These are phyloP conservation scores for Leptopterna dolabrata DNA, from an alignment of 2,888 invertebrate species.

Conservation along the genomic window DNA sequence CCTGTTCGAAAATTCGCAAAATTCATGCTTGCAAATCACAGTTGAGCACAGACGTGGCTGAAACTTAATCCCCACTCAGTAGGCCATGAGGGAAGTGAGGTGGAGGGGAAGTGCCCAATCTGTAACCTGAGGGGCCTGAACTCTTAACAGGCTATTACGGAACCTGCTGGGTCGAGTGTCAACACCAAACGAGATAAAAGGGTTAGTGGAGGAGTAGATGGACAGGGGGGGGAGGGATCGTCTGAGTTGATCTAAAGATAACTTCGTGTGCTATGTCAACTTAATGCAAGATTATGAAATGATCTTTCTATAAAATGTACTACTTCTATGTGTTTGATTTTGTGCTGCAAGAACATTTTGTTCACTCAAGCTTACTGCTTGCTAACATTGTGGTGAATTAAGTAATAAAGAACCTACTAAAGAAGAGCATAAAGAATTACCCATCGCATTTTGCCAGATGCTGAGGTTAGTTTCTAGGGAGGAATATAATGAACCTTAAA, in stretches of 20 bases:
- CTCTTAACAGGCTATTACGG: conserved; percentile 11
- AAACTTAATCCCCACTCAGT: not conserved
- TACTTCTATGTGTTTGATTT: no score
- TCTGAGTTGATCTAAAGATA: not conserved
- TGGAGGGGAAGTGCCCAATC: conserved; percentile 10
- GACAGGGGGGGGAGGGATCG: not conserved
- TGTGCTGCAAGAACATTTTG: no score
- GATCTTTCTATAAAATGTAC: no score
- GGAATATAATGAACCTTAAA: no score
- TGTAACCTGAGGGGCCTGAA: not conserved
- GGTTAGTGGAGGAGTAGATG: not conserved
- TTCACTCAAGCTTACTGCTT: no score
- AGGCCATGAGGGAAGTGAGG: not conserved
- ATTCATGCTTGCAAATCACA: not conserved
- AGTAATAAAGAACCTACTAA: no score
- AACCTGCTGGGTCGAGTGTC: conserved; percentile 14
- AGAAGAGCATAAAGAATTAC: no score
- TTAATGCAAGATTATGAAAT: not conserved
- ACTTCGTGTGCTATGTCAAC: not conserved
- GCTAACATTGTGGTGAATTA: no score
- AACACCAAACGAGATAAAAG: not conserved
- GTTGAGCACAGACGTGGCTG: not conserved
- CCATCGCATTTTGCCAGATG: no score
- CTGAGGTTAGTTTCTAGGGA: no score
- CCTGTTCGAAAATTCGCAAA: not conserved